Conservation (phyloP, 2,888 invertebrate species). For the Schrankia costaestrigalis region DNA sequence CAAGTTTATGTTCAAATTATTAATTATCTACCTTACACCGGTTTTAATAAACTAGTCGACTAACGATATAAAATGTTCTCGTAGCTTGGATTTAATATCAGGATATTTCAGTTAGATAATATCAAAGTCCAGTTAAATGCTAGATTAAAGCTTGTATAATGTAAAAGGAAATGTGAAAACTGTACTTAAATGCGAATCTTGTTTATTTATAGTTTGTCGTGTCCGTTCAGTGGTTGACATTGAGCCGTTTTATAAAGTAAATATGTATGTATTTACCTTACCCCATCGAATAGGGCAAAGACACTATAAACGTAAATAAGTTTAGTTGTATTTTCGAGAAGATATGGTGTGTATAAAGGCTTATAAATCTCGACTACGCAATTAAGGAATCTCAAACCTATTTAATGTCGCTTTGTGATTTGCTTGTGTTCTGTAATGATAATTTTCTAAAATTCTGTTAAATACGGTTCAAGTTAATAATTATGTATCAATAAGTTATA, state of each 20-base stretch:
- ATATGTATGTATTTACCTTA: constrained; percentile 20
- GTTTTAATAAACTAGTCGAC: no score
- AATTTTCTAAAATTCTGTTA: no score
- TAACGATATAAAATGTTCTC: no score
- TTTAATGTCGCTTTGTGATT: constrained; percentile 56
- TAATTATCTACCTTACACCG: no score
- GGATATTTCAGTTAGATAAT: constrained; percentile 6
- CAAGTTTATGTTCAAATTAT: constrained; percentile 9
- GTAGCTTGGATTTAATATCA: no score
- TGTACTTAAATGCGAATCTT: constrained; percentile 15
- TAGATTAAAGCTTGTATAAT: constrained; percentile 17
- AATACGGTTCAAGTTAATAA: no score
- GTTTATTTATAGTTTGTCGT: constrained; percentile 11
- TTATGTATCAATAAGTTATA: no score
- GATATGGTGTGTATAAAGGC: constrained; percentile 51
- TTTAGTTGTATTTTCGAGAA: constrained; percentile 40
- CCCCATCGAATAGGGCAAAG: constrained; percentile 30
- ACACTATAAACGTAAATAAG: constrained; percentile 41
- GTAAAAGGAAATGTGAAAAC: constrained; percentile 48
- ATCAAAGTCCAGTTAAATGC: constrained; percentile 2
- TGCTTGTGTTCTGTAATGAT: constrained; percentile 40
- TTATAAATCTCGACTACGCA: constrained; percentile 54
- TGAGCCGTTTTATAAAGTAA: no score
- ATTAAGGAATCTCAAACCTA: constrained; percentile 55
- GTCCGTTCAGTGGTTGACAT: constrained; percentile 18